Base-by-base conservation (phyloP, 2,797 vertebrate genomes). In the Macropus fuliginosus region DNA sequence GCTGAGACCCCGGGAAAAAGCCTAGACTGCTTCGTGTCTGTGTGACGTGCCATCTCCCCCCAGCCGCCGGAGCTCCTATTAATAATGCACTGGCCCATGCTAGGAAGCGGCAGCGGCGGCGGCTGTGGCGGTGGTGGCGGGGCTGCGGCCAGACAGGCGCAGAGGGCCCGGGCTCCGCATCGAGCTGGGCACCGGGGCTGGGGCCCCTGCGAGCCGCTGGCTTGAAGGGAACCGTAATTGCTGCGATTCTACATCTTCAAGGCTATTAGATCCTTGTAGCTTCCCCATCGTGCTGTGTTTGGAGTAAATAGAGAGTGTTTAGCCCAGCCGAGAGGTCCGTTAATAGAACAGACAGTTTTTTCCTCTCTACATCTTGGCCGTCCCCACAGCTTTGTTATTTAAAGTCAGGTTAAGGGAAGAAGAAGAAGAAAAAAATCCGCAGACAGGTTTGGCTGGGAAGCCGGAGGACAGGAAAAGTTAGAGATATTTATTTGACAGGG, bases 401-500 rank as follows among this genome's bases (percentile, higher is more conserved):
- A 99, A 99, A 99, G 98, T 98, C 98, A 97, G 98, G 98, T 98
- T 98, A 96, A 97, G 56, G 93, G 59, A 92, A 96, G 89, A 98
- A 87, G 74, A 81, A 81, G 74, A 87, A 87, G 24, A 87, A 98
- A 98, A 98, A 99, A 99, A 99, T 98, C 99, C 98, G 98, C 98
- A 98, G 99, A 99, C 99, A 98, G 99, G 99, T 99, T 99, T 99
- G 99, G 99, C 99, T 98, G 97, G 98, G 98, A 98, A 98, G 99
- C 98, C 98, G 81, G 98, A 98, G 99, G 99, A 99, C 99, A 99
- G 99, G 98, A 98, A 99, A 99, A 99, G 99, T 99, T 99, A 99
- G 99, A 99, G 99, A 99, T 99, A 99, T 99, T 99, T 99, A 99
- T 99, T 99, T 99, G 99, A 99, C 99, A 99, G 99, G 99, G 99